Evolutionary conservation across 1,140 invertebrate genomes (phyloP).

Genomic region (Orius insidiosus): DNA sequence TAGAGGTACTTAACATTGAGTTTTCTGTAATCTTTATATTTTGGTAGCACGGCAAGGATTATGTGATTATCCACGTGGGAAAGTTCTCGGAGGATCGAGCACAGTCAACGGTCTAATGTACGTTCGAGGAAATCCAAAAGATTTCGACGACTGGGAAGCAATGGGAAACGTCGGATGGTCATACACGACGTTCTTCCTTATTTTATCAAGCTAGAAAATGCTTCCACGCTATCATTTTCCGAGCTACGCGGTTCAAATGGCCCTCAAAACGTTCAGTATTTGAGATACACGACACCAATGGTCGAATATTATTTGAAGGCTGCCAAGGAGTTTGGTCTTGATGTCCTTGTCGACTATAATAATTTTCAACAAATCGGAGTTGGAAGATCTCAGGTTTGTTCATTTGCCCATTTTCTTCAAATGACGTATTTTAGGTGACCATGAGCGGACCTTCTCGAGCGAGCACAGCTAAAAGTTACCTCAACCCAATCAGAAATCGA

Average conservation of each 20-base stretch:
- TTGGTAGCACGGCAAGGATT: constrained; percentile 10
- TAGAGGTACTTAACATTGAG: constrained; percentile 30
- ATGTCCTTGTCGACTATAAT: constrained; percentile 47
- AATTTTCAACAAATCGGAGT: constrained; percentile 57
- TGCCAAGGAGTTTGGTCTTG: constrained; percentile 47
- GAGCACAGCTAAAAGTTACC: constrained; percentile 42
- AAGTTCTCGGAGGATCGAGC: constrained; percentile 55
- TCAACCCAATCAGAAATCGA: constrained; percentile 21
- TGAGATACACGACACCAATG: constrained; percentile 37
- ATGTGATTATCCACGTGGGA: constrained; percentile 50
- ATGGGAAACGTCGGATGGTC: constrained; percentile 36
- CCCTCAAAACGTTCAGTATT: constrained; percentile 44
- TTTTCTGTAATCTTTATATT: constrained; percentile 22
- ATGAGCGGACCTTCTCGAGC: constrained; percentile 27
- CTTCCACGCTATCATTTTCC: constrained; percentile 28
- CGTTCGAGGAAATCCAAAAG: constrained; percentile 43
- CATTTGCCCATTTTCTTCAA: no score
- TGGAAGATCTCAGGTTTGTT: constrained; percentile 17
- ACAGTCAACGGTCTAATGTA: constrained; percentile 71
- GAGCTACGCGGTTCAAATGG: constrained; percentile 49
- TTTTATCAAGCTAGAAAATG: constrained; percentile 27
- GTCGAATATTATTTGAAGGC: constrained; percentile 44
- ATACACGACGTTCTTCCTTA: constrained; percentile 38
- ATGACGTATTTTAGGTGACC: no score
- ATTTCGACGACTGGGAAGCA: constrained; percentile 45